phyloP scores from a whole-genome alignment of 2,888 invertebrate genomes.

The Luffia ferchaultella region DNA sequence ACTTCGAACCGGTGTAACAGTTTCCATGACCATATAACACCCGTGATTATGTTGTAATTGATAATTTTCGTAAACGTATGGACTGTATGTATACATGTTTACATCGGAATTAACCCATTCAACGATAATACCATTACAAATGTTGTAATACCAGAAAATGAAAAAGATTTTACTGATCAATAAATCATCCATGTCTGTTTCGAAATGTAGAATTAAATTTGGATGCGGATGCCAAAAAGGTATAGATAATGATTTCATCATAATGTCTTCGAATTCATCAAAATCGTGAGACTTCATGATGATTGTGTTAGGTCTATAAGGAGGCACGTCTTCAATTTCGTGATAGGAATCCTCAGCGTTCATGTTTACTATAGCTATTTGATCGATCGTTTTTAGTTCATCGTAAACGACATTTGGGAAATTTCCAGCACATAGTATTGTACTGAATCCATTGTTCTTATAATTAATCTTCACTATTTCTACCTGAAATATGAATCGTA shows the following conservation, averaged over 20 bases:
- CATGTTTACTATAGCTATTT: constrained; percentile 26
- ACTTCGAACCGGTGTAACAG: constrained; percentile 27
- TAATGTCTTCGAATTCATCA: constrained; percentile 29
- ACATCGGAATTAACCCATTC: constrained; percentile 21
- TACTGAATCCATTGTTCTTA: constrained; percentile 36
- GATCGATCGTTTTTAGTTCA: constrained; percentile 17
- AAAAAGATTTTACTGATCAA: constrained; percentile 34
- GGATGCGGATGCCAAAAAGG: constrained; percentile 42
- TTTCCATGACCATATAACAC: constrained; percentile 33
- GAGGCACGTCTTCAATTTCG: constrained; percentile 28
- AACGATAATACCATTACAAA: constrained; percentile 30
- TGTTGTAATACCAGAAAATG: constrained; percentile 38
- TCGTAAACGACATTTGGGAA: constrained; percentile 32
- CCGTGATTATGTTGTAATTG: constrained; percentile 26
- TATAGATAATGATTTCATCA: constrained; percentile 24
- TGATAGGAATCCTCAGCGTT: constrained; percentile 25
- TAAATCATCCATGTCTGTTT: constrained; percentile 18
- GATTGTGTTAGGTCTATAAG: constrained; percentile 31
- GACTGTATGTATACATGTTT: constrained; percentile 30
- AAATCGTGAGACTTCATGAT: constrained; percentile 28
- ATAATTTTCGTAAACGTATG: constrained; percentile 29
- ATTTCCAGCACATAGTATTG: constrained; percentile 31
- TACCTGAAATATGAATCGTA: constrained; percentile 30
- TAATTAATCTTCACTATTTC: constrained; percentile 29
- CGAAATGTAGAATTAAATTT: constrained; percentile 33